phyloP scores from a whole-genome alignment of 2,888 invertebrate genomes.

The Sminthurinus aureus region DNA sequence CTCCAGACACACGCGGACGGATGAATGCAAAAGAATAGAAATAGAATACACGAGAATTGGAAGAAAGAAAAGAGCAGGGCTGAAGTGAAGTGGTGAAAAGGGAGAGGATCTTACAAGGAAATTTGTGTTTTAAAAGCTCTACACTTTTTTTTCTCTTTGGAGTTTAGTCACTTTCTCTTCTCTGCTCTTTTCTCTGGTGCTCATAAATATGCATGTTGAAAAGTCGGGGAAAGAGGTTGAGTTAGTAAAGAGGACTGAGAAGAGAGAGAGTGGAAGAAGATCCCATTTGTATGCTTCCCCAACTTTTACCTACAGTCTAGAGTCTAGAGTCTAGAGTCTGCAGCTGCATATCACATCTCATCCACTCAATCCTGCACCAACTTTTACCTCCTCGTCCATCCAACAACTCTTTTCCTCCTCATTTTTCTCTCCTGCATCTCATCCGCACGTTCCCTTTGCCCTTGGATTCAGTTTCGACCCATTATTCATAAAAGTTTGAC shows the following conservation, averaged over 20 bases:
- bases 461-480: too few relatives aligned
- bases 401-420: not conserved
- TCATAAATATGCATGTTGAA: conserved; percentile 27
- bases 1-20: not conserved
- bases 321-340: not conserved
- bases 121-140: not conserved
- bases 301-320: not conserved
- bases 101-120: not conserved
- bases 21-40: not conserved
- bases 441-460: not conserved
- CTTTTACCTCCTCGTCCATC: not conserved
- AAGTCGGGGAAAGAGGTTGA: not conserved
- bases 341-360: too few relatives aligned
- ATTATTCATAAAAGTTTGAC: too few relatives aligned
- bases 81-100: not conserved
- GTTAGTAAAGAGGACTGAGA: too few relatives aligned
- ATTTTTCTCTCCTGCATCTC: not conserved
- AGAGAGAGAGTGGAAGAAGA: not conserved
- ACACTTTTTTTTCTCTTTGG: not conserved
- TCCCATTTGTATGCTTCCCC: too few relatives aligned
- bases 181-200: too few relatives aligned
- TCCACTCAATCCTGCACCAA: not conserved
- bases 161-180: not conserved
- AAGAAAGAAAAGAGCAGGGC: not conserved
- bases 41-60: not conserved